phyloP scores from a whole-genome alignment of 2,888 invertebrate genomes.

The Buathra laborator region DNA sequence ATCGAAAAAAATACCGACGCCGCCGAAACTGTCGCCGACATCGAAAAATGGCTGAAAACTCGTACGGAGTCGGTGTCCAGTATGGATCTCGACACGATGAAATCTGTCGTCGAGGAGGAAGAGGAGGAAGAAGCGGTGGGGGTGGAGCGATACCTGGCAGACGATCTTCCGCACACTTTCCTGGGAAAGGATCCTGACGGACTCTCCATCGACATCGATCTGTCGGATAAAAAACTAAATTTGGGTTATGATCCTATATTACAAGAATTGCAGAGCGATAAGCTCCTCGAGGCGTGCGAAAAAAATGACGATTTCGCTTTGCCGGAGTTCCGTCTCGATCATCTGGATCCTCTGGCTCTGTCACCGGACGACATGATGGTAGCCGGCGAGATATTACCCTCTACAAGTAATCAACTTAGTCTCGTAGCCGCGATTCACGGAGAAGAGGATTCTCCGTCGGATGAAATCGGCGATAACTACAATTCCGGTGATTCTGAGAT shows the following conservation, averaged over 20 bases:
- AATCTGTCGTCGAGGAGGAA: slow-evolving; percentile 74
- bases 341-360: slow-evolving; percentile 78
- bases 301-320: slow-evolving; percentile 80
- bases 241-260: slow-evolving; percentile 80
- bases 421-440: slow-evolving; percentile 22
- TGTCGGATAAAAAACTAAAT: slow-evolving; percentile 78
- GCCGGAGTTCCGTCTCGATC: slow-evolving; percentile 81
- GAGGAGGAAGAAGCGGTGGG: slow-evolving; percentile 59
- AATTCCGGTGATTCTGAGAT: background rate
- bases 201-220: slow-evolving; percentile 78
- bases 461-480: slow-evolving; percentile 5
- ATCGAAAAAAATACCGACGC: slow-evolving; percentile 37
- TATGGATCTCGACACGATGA: slow-evolving; percentile 80
- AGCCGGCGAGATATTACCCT: slow-evolving; percentile 80
- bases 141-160: slow-evolving; percentile 79
- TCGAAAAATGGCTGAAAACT: slow-evolving; percentile 83
- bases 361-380: slow-evolving; percentile 81
- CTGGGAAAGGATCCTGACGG: slow-evolving; percentile 78
- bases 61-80: slow-evolving; percentile 79
- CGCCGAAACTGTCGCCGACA: slow-evolving; percentile 77
- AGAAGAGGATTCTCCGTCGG: slow-evolving; percentile 24
- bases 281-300: slow-evolving; percentile 77
- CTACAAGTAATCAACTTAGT: slow-evolving; percentile 73
- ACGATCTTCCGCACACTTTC: slow-evolving; percentile 79
- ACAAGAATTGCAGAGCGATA: slow-evolving; percentile 78